Percentiles rank a stretch among this genome's conserved stretches.
phyloP scores from a whole-genome alignment of 2,797 vertebrate genomes.

The Adrianichthys oophorus region DNA sequence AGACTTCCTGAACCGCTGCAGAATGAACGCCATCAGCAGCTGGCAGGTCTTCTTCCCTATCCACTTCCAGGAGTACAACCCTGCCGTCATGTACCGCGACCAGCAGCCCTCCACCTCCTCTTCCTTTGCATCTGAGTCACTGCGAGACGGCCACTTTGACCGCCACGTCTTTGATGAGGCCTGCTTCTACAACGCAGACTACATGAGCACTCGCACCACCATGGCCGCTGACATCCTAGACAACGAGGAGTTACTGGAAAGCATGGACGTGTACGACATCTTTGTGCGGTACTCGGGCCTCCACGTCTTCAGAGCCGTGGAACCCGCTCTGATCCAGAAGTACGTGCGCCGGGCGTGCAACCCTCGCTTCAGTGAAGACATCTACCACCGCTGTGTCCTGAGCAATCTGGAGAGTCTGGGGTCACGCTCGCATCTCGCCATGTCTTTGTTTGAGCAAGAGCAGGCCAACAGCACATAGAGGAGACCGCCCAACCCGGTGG shows the following conservation, averaged over 20 bases:
- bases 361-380: conserved; percentile 90
- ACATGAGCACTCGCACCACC: conserved; percentile 90
- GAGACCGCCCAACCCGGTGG: background rate
- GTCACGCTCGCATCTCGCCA: conserved; percentile 89
- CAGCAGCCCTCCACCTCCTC: conserved; percentile 83
- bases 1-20: conserved; percentile 93
- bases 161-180: conserved; percentile 90
- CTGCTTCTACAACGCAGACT: conserved; percentile 98
- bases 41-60: conserved; percentile 98
- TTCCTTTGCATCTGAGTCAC: conserved; percentile 80
- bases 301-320: conserved; percentile 95
- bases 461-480: conserved; percentile 94
- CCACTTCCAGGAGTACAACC: conserved; percentile 97
- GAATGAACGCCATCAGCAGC: conserved; percentile 96
- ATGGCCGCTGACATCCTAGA: conserved; percentile 89
- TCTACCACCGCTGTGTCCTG: conserved; percentile 94
- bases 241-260: conserved; percentile 92
- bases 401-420: conserved; percentile 93
- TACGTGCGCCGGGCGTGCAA: conserved; percentile 87
- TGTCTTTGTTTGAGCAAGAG: conserved; percentile 94
- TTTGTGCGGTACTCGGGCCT: conserved; percentile 93
- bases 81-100: conserved; percentile 80
- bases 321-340: conserved; percentile 93
- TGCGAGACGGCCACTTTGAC: conserved; percentile 90
- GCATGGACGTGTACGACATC: conserved; percentile 92